phyloP scores from a whole-genome alignment of 2,888 invertebrate species.

The Mythimna loreyi region DNA sequence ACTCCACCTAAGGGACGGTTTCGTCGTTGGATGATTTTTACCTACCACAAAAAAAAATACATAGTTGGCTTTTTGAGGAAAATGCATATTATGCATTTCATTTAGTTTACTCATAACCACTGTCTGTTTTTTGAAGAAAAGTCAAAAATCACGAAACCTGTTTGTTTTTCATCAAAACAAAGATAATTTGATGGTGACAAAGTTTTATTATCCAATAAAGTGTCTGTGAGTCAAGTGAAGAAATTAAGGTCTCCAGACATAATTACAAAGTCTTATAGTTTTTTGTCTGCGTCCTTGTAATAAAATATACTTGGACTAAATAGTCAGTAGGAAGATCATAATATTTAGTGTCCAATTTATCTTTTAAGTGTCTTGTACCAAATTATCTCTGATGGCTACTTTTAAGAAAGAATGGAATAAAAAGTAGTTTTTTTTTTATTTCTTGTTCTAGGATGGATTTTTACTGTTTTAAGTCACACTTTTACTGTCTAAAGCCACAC shows the following conservation, averaged over 20 bases:
- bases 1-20: too few relatives aligned
- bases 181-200: neutral
- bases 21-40: too few relatives aligned
- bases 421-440: too few relatives aligned
- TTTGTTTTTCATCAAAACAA: conserved; percentile 11
- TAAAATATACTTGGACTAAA: neutral
- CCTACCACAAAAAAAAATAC: too few relatives aligned
- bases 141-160: neutral
- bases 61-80: too few relatives aligned
- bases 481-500: too few relatives aligned
- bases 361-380: neutral
- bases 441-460: too few relatives aligned
- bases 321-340: neutral
- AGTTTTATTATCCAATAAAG: conserved; percentile 5
- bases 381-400: neutral
- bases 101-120: too few relatives aligned
- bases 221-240: neutral
- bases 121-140: too few relatives aligned
- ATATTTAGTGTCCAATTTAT: neutral
- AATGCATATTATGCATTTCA: too few relatives aligned
- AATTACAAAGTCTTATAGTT: conserved; percentile 6
- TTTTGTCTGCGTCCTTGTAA: conserved; percentile 7
- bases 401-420: neutral
- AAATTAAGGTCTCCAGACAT: conserved; percentile 21
- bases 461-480: too few relatives aligned